Evolutionary conservation across 2,113 vertebrate species (phyloP).

Genomic region (Entosphenus tridentatus): DNA sequence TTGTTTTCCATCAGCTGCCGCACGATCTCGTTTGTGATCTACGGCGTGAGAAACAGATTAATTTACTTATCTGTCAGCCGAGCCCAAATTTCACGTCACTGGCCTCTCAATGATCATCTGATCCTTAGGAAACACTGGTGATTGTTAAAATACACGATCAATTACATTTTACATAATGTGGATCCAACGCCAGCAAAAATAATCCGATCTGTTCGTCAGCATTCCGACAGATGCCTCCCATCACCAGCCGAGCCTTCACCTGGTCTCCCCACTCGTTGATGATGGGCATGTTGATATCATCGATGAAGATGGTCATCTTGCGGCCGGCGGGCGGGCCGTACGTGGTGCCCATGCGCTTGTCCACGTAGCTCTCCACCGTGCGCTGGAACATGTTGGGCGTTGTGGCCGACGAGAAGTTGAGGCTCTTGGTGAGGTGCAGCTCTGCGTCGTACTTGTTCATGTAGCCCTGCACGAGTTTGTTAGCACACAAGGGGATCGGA

Average conservation of each 20-base stretch:
- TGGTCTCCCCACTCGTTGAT: slow-evolving; percentile 63
- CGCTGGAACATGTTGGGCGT: slow-evolving; percentile 44
- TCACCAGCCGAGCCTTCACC: slow-evolving; percentile 18
- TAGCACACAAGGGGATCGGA: too few species aligned
- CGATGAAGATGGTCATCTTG: slow-evolving; percentile 45
- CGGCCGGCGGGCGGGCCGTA: slow-evolving; percentile 40
- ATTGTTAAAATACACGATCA: too few species aligned
- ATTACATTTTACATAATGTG: too few species aligned
- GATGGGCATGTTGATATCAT: slow-evolving; percentile 59
- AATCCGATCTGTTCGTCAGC: background rate
- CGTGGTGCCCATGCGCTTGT: slow-evolving; percentile 43
- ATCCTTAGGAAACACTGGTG: too few species aligned
- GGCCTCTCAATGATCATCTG: too few species aligned
- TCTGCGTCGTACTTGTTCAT: slow-evolving; percentile 34
- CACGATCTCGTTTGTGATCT: slow-evolving; percentile 57
- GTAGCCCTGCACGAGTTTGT: slow-evolving; percentile 25
- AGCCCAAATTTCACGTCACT: too few species aligned
- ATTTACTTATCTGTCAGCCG: too few species aligned
- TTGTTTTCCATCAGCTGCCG: slow-evolving; percentile 51
- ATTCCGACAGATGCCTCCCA: background rate
- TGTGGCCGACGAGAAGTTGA: slow-evolving; percentile 53
- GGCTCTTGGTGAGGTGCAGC: slow-evolving; percentile 29
- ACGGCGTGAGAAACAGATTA: slow-evolving; percentile 7
- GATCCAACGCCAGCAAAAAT: too few species aligned
- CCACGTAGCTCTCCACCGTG: slow-evolving; percentile 41